Conservation (phyloP, 2,888 invertebrate species). For the Xanthia togata region DNA sequence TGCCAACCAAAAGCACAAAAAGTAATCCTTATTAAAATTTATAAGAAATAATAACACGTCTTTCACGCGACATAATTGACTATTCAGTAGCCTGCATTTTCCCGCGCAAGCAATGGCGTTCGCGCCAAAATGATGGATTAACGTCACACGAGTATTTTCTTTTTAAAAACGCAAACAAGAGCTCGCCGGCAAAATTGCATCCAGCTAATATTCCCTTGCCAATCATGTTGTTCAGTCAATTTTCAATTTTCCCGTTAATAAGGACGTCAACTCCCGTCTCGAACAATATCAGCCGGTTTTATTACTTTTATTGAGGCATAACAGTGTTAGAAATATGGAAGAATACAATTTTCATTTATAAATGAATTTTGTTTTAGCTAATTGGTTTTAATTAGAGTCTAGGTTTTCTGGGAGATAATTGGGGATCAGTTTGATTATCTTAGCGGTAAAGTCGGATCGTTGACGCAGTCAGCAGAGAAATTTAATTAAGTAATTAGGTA, state of each 20-base stretch:
- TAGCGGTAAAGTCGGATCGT: slow-evolving; percentile 13
- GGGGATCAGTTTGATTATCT: slow-evolving; percentile 38
- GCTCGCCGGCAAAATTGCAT: slow-evolving; percentile 83
- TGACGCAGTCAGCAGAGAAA: slow-evolving; percentile 32
- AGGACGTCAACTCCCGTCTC: slow-evolving; percentile 84
- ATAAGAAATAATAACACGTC: slow-evolving; percentile 61
- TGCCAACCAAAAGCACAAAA: slow-evolving; percentile 32
- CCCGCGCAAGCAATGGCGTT: slow-evolving; percentile 67
- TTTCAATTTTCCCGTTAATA: slow-evolving; percentile 90
- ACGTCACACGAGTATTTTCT: slow-evolving; percentile 83
- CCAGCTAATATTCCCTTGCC: slow-evolving; percentile 89
- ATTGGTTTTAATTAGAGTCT: slow-evolving; percentile 56
- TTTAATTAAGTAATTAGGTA: slow-evolving; percentile 24
- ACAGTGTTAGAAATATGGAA: slow-evolving; percentile 58
- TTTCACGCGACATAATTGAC: slow-evolving; percentile 60
- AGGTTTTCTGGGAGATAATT: slow-evolving; percentile 47
- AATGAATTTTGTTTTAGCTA: slow-evolving; percentile 56
- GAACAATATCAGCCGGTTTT: slow-evolving; percentile 82
- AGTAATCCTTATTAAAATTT: slow-evolving; percentile 46
- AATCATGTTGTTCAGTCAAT: slow-evolving; percentile 88
- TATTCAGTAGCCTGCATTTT: slow-evolving; percentile 67
- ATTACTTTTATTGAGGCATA: slow-evolving; percentile 66
- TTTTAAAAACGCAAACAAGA: slow-evolving; percentile 84
- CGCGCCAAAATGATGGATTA: slow-evolving; percentile 86
- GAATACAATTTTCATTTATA: slow-evolving; percentile 44